Evolutionary conservation across 2,888 invertebrate species (phyloP).

Genomic region (Drosophila cognata): DNA sequence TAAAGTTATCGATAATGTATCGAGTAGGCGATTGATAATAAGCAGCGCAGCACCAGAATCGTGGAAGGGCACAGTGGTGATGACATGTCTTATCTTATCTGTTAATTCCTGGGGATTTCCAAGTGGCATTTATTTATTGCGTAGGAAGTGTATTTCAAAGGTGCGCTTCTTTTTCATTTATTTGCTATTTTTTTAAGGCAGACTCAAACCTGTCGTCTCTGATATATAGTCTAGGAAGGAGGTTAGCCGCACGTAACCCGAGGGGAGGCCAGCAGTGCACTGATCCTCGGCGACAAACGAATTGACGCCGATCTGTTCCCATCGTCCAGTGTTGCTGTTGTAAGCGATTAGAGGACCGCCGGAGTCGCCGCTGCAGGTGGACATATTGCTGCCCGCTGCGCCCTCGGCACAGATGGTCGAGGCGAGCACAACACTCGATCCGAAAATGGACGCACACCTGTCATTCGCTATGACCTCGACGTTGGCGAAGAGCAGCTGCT

Average conservation of each 20-base stretch:
- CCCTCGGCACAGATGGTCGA: constrained; percentile 81
- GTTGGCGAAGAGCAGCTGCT: constrained; percentile 69
- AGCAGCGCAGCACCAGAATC: not conserved
- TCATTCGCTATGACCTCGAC: constrained; percentile 78
- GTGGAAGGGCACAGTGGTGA: not conserved
- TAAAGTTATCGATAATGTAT: constrained; percentile 4
- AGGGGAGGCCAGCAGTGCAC: constrained; percentile 79
- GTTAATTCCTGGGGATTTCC: not conserved
- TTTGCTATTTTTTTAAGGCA: not conserved
- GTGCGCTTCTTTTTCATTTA: not conserved
- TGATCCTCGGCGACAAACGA: constrained; percentile 82
- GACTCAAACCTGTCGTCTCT: constrained; percentile 53
- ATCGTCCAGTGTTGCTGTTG: constrained; percentile 44
- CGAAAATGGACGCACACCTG: constrained; percentile 68
- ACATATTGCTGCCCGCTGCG: constrained; percentile 69
- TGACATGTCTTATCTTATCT: not conserved
- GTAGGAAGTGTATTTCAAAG: constrained; percentile 1
- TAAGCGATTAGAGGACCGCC: constrained; percentile 79
- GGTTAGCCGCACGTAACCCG: constrained; percentile 80
- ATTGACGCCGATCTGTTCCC: constrained; percentile 82
- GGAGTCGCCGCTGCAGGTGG: constrained; percentile 83
- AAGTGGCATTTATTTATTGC: constrained; percentile 17
- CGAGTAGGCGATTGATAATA: not conserved
- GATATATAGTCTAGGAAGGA: constrained; percentile 76
- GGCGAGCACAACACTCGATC: constrained; percentile 56